Evolutionary conservation across 2,888 invertebrate genomes (phyloP).

Genomic region (Temnothorax unifasciatus): DNA sequence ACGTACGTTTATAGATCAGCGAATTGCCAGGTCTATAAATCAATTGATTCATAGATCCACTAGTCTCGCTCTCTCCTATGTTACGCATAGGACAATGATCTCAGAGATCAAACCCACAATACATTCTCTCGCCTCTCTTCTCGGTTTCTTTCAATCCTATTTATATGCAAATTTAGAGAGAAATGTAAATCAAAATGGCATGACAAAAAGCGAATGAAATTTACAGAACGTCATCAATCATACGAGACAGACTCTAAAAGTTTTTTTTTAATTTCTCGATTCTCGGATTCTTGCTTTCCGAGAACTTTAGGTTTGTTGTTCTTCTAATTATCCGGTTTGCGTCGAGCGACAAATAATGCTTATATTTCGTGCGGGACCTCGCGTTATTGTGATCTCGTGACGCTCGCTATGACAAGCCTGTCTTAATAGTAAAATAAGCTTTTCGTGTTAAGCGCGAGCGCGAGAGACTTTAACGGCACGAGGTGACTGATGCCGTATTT

Average conservation of each 20-base stretch:
- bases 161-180: constrained; percentile 14
- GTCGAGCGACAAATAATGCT: constrained; percentile 42
- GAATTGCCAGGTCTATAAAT: constrained; percentile 38
- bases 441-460: constrained; percentile 43
- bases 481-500: constrained; percentile 71
- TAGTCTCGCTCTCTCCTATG: not conserved
- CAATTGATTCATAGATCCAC: constrained; percentile 48
- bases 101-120: not conserved
- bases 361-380: constrained; percentile 31
- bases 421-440: constrained; percentile 53
- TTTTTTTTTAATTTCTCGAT: not conserved
- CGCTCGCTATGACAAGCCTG: not conserved
- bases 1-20: constrained; percentile 12
- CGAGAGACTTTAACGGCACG: constrained; percentile 56
- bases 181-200: not conserved
- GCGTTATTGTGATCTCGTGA: constrained; percentile 37
- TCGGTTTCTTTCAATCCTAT: not conserved
- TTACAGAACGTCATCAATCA: constrained; percentile 8
- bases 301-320: constrained; percentile 25
- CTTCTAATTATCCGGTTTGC: constrained; percentile 17
- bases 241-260: not conserved
- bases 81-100: constrained; percentile 37
- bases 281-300: constrained; percentile 20
- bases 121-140: not conserved
- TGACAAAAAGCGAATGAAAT: constrained; percentile 11